Conservation (phyloP, 2,888 invertebrate genomes). For the Sturmia bella region DNA sequence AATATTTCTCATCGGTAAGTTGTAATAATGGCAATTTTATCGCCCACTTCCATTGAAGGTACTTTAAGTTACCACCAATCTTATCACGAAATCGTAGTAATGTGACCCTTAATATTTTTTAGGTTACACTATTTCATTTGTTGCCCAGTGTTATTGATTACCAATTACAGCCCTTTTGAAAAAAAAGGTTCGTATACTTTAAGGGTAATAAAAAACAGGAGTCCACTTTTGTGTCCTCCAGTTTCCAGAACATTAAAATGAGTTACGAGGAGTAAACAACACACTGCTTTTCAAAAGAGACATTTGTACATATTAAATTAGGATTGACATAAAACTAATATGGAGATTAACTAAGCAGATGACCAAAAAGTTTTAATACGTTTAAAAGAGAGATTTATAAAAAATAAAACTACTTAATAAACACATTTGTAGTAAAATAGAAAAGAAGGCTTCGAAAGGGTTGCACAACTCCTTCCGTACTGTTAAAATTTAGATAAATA, state of each 20-base stretch:
- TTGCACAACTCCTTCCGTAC: conserved; percentile 6
- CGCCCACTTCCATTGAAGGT: too few relatives aligned
- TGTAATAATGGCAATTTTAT: too few relatives aligned
- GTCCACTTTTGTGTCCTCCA: neutral
- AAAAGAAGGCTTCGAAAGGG: neutral
- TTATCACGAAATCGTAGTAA: too few relatives aligned
- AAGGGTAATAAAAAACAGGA: too few relatives aligned
- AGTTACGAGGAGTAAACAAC: conserved; percentile 68
- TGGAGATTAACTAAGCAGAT: conserved; percentile 30
- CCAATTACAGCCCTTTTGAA: conserved; percentile 57
- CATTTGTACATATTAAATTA: conserved; percentile 69
- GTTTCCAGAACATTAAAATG: conserved; percentile 36
- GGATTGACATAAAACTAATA: conserved; percentile 42
- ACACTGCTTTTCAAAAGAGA: conserved; percentile 57
- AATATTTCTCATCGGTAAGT: too few relatives aligned
- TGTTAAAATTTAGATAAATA: neutral
- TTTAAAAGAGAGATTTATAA: neutral
- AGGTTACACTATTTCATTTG: conserved; percentile 12
- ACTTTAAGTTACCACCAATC: too few relatives aligned
- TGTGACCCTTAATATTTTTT: neutral
- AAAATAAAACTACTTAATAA: too few relatives aligned
- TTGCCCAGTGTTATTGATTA: conserved; percentile 46
- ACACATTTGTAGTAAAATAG: too few relatives aligned
- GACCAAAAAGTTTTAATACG: conserved; percentile 19
- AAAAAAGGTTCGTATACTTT: neutral